Conservation (phyloP, 1,140 invertebrate species). For the Sipha flava region DNA sequence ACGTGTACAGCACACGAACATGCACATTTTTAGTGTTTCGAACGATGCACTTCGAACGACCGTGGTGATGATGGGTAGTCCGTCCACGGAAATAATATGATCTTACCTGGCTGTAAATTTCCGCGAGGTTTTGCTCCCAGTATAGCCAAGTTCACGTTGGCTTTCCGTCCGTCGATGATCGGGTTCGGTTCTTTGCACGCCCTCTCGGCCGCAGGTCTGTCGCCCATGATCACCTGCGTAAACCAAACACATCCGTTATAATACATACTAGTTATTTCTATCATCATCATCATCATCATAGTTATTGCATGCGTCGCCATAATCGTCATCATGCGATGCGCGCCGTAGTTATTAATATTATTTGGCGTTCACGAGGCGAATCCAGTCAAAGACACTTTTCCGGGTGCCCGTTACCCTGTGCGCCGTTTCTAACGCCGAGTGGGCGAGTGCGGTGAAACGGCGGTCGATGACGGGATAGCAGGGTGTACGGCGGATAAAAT, state of each 20-base stretch:
- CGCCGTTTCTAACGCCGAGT: too few species aligned
- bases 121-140: constrained; percentile 91
- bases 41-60: neutral
- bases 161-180: constrained; percentile 96
- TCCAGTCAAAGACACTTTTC: neutral
- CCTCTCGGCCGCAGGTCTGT: constrained; percentile 81
- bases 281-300: too few species aligned
- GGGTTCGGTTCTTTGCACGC: constrained; percentile 97
- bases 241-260: constrained; percentile 21
- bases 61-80: neutral
- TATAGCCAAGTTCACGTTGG: constrained; percentile 96
- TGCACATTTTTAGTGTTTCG: too few species aligned
- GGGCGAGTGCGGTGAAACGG: too few species aligned
- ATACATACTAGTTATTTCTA: too few species aligned
- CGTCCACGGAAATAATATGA: neutral
- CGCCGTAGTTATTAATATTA: neutral
- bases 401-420: too few species aligned
- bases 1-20: too few species aligned
- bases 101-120: constrained; percentile 68
- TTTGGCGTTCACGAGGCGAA: neutral
- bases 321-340: too few species aligned
- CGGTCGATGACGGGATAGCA: neutral
- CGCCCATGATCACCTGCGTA: constrained; percentile 91
- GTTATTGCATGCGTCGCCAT: too few species aligned
- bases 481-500: neutral